Base-by-base conservation (phyloP, 2,888 invertebrate genomes). In the Laothoe populi region DNA sequence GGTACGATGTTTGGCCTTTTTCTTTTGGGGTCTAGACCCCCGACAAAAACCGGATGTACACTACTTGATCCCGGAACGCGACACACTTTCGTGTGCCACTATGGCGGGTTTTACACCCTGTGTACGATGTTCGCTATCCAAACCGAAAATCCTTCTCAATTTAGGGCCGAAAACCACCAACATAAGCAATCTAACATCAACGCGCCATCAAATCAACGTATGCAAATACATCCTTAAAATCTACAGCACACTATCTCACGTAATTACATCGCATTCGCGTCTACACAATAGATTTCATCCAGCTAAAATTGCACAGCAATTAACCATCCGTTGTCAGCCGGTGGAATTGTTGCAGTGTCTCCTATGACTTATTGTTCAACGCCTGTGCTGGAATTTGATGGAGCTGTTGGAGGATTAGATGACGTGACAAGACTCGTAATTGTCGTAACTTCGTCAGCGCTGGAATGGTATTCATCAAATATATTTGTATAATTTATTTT, bases 271-370 rank as follows among this genome's bases (percentile, higher is more conserved):
- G 19, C 53, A 53, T 10, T 31, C 35, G 31, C 35, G 31, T 31
- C 35, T 19, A 11, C 53, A 53, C 53, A 53, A 53, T 53, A 35
- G 11, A 31, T 53, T 53, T 31, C 53, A 53, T 53, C 35, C 35
- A 4, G 53, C 35, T 53, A 21, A 31, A 53, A 35, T 53, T 53
- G 35, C 19, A 31, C 31, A 53, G 53, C 53, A 53, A 53, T 53
- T 53, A 48, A 53, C 53, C 19, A 53, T 10, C 53, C 19, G 53
- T 53, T 53, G 53, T 53, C 53, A 53, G 53, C 35, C 35, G 53
- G 11, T 49, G 26, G 35, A 35, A 16, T 53, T 16, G 49, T 26
- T 5, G 26, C 26, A 5, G 5, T 49, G 49, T 16, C 13, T 26
- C 24, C 10, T 24, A 24, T 24, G 48, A 48, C 24, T 48, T 24